Base-by-base conservation (phyloP, 1,140 invertebrate genomes). In the Bombus soroeensis region DNA sequence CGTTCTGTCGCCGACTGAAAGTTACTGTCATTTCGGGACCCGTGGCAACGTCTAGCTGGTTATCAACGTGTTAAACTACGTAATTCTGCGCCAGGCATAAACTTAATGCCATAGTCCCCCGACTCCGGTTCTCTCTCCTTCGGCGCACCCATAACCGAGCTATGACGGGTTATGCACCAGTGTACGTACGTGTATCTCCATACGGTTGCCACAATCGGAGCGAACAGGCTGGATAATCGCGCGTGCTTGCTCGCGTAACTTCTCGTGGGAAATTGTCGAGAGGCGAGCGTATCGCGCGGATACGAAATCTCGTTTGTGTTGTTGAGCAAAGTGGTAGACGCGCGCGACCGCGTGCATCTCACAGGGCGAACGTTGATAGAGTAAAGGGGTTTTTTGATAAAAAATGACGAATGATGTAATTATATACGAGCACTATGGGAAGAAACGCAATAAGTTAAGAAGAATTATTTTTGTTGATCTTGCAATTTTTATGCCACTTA, bases 51-150 rank as follows among this genome's bases (percentile, higher is more conserved):
- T 83, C 32, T 74, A 59, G 47, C 43, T n/a, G 86, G 83, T 92
- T 92, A 92, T 92, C 91, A 92, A 88, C 86, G 86, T 87, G 91
- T 89, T 91, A 87, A 93, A 91, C 91, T 91, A 89, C 74, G 85
- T 90, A 93, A 92, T 93, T 91, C 77, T 87, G 74, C 62, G 62
- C 53, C 47, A 75, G 34, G 77, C 88, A 87, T 92, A 92, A 92
- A 92, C 88, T 89, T 88, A 91, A 91, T 90, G 91, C 78, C 75
- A 4, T 15, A 39, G 22, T 34, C 39, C 18, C 64, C 12, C 28
- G 64, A 41, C 43, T 25, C 47, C 9, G 18, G 3, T 34, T n/a
- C 41, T 43, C 87, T 57, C 47, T 66, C 28, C 70, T 34, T 64
- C 62, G 5, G 41, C 32, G 39, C 22, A 43, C 41, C 85, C 81